These are phyloP conservation scores for Hydrozoanthus tunicans DNA, from an alignment of 64 coral and sea anemone genomes.

Conservation along the genomic window DNA sequence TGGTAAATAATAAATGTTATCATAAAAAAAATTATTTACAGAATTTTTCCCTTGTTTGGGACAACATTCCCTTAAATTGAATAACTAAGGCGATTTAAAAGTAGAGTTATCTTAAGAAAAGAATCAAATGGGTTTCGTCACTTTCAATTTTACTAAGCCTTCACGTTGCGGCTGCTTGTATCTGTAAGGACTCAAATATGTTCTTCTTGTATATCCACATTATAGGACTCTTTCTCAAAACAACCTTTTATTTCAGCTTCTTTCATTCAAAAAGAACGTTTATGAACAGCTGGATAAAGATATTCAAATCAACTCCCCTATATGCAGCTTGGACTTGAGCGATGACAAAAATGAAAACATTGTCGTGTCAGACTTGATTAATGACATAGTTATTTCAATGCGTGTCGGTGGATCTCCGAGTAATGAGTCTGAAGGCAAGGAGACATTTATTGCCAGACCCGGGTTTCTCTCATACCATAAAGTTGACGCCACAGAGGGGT, in stretches of 20 bases:
- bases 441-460: not conserved
- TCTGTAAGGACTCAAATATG: not conserved
- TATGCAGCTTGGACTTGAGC: not conserved
- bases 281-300: not conserved
- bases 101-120: no score
- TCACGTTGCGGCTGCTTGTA: not conserved
- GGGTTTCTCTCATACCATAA: slow-evolving; percentile 39
- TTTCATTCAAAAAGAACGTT: not conserved
- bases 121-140: no score
- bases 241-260: slow-evolving; percentile 17
- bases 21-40: no score
- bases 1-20: no score
- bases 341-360: slow-evolving; percentile 12
- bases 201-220: not conserved
- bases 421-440: not conserved
- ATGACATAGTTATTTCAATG: slow-evolving; percentile 32
- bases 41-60: no score
- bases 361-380: not conserved
- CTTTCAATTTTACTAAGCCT: no score
- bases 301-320: not conserved
- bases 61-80: no score
- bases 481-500: not conserved
- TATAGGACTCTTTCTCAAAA: not conserved
- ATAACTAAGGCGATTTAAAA: no score
- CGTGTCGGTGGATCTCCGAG: not conserved